These are phyloP conservation scores for Neopipo cinnamomea DNA, from an alignment of 2,113 vertebrate species.

Conservation along the genomic window DNA sequence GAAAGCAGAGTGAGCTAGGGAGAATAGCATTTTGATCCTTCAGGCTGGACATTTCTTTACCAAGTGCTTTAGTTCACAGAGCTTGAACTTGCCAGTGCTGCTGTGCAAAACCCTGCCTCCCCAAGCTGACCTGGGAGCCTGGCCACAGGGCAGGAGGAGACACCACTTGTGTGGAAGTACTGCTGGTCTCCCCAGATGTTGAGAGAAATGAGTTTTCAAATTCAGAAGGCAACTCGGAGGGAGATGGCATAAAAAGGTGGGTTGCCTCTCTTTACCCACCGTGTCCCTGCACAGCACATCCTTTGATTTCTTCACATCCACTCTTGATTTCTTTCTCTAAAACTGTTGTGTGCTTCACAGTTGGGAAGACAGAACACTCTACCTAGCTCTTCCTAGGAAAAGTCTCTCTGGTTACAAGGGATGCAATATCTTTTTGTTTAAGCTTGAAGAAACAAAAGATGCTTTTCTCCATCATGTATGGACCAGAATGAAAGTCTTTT, in stretches of 20 bases:
- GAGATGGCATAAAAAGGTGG: neutral
- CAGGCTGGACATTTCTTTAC: neutral
- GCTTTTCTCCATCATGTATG: neutral
- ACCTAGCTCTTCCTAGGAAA: neutral
- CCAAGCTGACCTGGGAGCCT: neutral
- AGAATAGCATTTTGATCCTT: neutral
- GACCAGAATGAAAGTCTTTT: neutral
- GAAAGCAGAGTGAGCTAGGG: neutral
- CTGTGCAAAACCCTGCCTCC: neutral
- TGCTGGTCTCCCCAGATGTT: fast-evolving
- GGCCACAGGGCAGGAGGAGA: neutral
- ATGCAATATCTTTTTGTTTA: neutral
- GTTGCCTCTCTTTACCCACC: neutral
- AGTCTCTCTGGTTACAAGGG: neutral
- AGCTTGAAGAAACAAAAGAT: neutral
- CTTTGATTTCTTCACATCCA: neutral
- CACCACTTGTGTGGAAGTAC: neutral
- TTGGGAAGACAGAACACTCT: neutral
- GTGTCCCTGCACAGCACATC: neutral
- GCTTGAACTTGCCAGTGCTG: neutral
- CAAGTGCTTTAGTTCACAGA: neutral
- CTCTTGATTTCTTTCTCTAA: neutral
- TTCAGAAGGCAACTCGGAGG: neutral
- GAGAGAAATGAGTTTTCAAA: neutral
- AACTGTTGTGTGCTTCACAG: neutral